Base-by-base conservation (phyloP, 2,797 vertebrate genomes). In the Phoeniculus purpureus region DNA sequence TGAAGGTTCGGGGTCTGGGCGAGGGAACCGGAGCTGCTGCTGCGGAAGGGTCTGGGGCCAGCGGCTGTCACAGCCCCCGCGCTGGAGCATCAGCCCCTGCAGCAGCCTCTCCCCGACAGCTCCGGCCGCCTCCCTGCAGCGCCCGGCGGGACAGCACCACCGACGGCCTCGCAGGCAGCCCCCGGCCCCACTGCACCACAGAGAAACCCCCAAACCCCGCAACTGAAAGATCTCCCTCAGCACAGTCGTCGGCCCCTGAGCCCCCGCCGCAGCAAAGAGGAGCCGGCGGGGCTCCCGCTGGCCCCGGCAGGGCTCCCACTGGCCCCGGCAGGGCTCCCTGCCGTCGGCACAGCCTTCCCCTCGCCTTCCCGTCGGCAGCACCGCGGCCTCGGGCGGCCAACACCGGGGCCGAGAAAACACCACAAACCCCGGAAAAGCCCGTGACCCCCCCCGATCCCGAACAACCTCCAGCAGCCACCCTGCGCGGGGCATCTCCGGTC, bases 351-450 rank as follows among this genome's bases (percentile, higher is more conserved):
- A 3, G 56, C 0, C 5, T 11, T 67, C 52, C 91, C 68, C 26
- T 84, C 85, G 72, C 72, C 58, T 83, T 84, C 84, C 76, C 68
- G 13, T 1, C 0, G 0, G 61, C 40, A 92, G 45, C 97, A 97
- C 93, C 71, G 74, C 97, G 96, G 96, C 96, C 97, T 97, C 94
- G 89, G 97, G 97, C 83, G 89, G 96, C 96, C 97, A 96, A 97
- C 89, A 97, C 93, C 9, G 43, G 97, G 31, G 67, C 95, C 95
- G 98, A 97, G 97, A 83, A 37, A 20, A 25, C 50, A 4, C 17
- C 34, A 51, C 74, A 31, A 50, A 72, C 6, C 15, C 12, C 60
- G 22, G 54, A 76, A 64, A 91, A 71, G 58, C 7, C 50, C 37
- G 17, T 8, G 18, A 51, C 59, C 73, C 13, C 25, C 31, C 16